These are phyloP conservation scores for Micronycteris hirsuta DNA, from an alignment of 2,113 vertebrate genomes.

Conservation along the genomic window DNA sequence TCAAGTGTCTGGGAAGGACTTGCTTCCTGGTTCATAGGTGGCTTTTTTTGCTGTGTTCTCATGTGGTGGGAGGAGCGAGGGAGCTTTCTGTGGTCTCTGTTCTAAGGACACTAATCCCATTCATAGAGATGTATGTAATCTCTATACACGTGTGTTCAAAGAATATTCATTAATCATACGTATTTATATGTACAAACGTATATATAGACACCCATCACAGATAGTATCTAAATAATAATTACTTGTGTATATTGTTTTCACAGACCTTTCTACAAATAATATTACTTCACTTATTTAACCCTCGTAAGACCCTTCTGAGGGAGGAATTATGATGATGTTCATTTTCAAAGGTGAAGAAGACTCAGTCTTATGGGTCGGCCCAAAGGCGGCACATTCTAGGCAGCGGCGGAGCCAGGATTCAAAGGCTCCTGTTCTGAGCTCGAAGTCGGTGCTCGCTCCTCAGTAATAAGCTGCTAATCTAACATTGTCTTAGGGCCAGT, in stretches of 20 bases:
- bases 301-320: neutral
- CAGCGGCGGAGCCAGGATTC: neutral
- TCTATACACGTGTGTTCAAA: neutral
- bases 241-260: neutral
- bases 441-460: neutral
- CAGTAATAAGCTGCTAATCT: accelerated
- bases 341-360: neutral
- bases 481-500: neutral
- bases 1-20: neutral
- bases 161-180: neutral
- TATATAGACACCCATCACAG: neutral
- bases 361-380: neutral
- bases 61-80: neutral
- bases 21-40: neutral
- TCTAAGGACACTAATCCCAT: no score
- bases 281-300: neutral
- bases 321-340: neutral
- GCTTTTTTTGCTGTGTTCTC: neutral
- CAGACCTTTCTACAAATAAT: neutral
- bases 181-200: no score
- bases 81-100: neutral
- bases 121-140: neutral
- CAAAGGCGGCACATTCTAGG: neutral
- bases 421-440: neutral
- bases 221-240: neutral